Evolutionary conservation across 2,113 vertebrate genomes (phyloP).

Genomic region (Oceanodroma tethys): DNA sequence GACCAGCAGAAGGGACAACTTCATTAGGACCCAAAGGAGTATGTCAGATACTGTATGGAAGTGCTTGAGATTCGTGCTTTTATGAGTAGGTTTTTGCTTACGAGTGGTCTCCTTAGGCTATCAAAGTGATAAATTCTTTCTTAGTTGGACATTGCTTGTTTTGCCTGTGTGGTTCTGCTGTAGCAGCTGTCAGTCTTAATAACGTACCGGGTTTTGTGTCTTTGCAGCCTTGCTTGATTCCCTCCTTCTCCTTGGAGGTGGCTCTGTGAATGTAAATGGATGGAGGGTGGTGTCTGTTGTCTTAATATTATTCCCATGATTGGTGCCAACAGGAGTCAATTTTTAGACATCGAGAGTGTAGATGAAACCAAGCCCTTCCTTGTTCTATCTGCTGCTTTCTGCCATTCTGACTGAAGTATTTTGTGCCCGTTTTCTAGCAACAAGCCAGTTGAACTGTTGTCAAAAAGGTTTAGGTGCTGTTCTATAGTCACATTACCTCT

Average conservation of each 20-base stretch:
- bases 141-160: neutral
- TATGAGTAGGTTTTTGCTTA: neutral
- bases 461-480: neutral
- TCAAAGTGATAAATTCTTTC: neutral
- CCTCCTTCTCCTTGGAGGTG: neutral
- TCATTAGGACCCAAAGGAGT: neutral
- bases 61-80: neutral
- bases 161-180: neutral
- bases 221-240: neutral
- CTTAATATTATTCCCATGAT: neutral
- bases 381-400: neutral
- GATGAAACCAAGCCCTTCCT: neutral
- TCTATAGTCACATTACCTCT: neutral
- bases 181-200: neutral
- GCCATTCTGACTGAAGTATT: neutral
- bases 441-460: neutral
- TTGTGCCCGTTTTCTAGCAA: neutral
- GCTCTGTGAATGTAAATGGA: neutral
- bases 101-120: neutral
- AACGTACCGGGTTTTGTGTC: neutral
- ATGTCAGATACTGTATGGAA: neutral
- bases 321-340: neutral
- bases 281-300: neutral
- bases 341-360: neutral
- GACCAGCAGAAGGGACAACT: neutral